phyloP scores from a whole-genome alignment of 2,888 invertebrate species.

The Brenthis hecate region DNA sequence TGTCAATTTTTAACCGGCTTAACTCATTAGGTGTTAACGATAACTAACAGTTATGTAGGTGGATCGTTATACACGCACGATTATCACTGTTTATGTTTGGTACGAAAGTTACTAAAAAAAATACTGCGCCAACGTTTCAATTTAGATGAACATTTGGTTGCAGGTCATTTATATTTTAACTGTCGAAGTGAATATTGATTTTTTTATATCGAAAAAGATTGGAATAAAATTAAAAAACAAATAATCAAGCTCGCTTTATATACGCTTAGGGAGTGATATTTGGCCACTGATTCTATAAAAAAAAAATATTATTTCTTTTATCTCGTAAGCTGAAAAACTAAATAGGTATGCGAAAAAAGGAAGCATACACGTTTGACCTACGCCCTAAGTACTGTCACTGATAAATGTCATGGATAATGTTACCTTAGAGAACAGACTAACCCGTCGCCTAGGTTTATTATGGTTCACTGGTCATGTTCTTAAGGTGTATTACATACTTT shows the following conservation, averaged over 20 bases:
- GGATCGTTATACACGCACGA: constrained; percentile 11
- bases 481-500: not conserved
- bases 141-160: constrained; percentile 10
- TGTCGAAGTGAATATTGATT: too few species aligned
- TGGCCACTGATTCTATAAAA: too few species aligned
- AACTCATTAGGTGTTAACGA: constrained; percentile 17
- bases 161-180: too few species aligned
- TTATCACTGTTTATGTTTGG: constrained; percentile 15
- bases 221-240: too few species aligned
- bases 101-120: constrained; percentile 11
- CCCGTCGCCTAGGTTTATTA: constrained; percentile 7
- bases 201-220: too few species aligned
- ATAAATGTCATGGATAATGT: not conserved
- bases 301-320: too few species aligned
- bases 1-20: constrained; percentile 2
- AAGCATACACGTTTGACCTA: constrained; percentile 9
- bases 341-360: too few species aligned
- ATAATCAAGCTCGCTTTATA: too few species aligned
- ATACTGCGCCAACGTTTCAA: constrained; percentile 8
- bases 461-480: constrained; percentile 13
- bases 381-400: constrained; percentile 3
- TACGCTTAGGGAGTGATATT: too few species aligned
- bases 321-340: not conserved
- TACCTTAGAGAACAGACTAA: constrained; percentile 1
- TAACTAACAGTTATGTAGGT: constrained; percentile 5